phyloP scores from a whole-genome alignment of 1,140 invertebrate species.

The Leucophenga varia region DNA sequence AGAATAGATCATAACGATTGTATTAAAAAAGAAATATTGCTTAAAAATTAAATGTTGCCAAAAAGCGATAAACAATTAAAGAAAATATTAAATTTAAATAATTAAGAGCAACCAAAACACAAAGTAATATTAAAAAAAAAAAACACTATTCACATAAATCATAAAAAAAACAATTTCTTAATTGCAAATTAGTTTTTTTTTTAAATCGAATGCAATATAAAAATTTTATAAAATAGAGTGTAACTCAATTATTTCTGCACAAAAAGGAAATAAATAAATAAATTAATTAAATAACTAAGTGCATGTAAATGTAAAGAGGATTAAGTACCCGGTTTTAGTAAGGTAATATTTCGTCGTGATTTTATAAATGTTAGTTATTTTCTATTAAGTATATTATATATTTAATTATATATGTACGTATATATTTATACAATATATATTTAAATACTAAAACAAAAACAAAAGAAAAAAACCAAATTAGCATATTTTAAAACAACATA shows the following conservation, averaged over 20 bases:
- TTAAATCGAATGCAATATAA: too few species aligned
- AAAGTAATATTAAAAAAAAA: neutral
- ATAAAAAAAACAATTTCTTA: neutral
- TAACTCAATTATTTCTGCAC: too few species aligned
- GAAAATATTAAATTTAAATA: conserved; percentile 2
- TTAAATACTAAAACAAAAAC: too few species aligned
- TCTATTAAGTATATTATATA: neutral
- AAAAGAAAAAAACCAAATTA: too few species aligned
- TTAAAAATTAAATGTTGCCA: too few species aligned
- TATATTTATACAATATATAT: too few species aligned
- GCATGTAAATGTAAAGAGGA: conserved; percentile 5
- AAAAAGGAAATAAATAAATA: neutral
- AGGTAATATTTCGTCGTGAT: neutral
- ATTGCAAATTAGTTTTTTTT: conserved; percentile 3
- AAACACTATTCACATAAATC: neutral
- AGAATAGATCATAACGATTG: neutral
- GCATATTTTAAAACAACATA: neutral
- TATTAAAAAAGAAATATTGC: conserved; percentile 1
- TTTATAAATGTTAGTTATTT: conserved; percentile 1
- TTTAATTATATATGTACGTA: neutral
- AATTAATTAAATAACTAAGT: neutral
- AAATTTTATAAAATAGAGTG: conserved; percentile 6
- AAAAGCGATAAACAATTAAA: neutral
- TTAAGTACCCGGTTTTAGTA: neutral
- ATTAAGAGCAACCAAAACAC: neutral